These are phyloP conservation scores for Heliocidaris tuberculata DNA, from an alignment of 35 echinoderm and acorn worm species.

Conservation along the genomic window DNA sequence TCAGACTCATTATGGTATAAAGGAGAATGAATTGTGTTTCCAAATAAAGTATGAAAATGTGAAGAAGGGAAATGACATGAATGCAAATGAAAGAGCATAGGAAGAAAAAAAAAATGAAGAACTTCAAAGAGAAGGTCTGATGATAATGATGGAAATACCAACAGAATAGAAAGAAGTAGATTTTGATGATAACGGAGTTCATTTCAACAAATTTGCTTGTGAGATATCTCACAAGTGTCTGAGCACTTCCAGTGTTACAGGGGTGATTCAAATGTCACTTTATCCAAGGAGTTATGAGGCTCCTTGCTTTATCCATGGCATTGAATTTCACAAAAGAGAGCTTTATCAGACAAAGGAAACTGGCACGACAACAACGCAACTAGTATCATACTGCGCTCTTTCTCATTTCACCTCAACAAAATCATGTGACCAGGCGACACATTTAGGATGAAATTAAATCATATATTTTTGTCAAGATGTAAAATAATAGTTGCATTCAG, in stretches of 20 bases:
- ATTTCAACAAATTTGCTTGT: neutral
- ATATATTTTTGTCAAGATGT: neutral
- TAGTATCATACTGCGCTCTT: neutral
- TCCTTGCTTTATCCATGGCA: neutral
- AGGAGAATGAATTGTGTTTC: neutral
- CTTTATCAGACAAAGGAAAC: neutral
- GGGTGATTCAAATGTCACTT: neutral
- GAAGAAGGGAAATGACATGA: neutral
- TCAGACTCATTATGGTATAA: neutral
- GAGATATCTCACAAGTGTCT: neutral
- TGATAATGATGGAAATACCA: neutral
- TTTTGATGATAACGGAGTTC: neutral
- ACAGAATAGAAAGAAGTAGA: neutral
- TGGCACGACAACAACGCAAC: neutral
- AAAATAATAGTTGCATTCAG: constrained; percentile 1
- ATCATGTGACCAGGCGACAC: neutral
- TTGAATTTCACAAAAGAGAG: neutral
- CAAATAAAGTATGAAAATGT: neutral
- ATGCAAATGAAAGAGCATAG: neutral
- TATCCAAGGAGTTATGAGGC: neutral
- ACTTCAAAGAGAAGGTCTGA: no score
- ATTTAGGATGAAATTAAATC: neutral
- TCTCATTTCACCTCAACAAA: neutral
- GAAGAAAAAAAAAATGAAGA: neutral
- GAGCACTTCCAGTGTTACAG: neutral